phyloP scores from a whole-genome alignment of 2,888 invertebrate species.

The Ornithoptera priamus region DNA sequence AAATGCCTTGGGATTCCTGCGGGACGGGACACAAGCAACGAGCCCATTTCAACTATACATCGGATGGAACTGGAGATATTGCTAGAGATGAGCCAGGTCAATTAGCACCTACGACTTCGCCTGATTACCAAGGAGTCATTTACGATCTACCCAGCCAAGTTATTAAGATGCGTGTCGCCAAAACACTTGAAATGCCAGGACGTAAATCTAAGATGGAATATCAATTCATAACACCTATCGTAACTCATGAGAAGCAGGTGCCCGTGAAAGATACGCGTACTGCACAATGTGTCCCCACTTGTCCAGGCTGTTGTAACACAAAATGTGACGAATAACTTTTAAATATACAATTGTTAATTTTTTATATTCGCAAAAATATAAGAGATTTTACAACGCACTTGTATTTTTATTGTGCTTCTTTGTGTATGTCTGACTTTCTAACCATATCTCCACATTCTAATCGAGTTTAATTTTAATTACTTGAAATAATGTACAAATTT shows the following conservation, averaged over 20 bases:
- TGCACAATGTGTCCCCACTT: constrained; percentile 58
- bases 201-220: constrained; percentile 69
- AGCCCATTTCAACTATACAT: constrained; percentile 65
- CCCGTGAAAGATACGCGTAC: constrained; percentile 61
- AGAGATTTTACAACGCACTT: not conserved
- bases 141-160: constrained; percentile 64
- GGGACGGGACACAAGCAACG: constrained; percentile 65
- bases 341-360: constrained; percentile 4
- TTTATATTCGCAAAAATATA: not conserved
- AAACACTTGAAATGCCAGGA: constrained; percentile 64
- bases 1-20: constrained; percentile 68
- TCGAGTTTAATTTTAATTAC: not conserved
- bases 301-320: constrained; percentile 45
- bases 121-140: constrained; percentile 60
- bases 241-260: constrained; percentile 47
- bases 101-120: constrained; percentile 49
- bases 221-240: constrained; percentile 65
- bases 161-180: constrained; percentile 66
- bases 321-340: constrained; percentile 34
- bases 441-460: too few species aligned
- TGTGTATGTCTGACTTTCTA: not conserved
- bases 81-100: constrained; percentile 65
- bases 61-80: constrained; percentile 66
- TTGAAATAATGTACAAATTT: not conserved
- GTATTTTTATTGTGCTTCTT: not conserved